phyloP scores from a whole-genome alignment of 2,888 invertebrate genomes.

The Anagyrus pseudococci region DNA sequence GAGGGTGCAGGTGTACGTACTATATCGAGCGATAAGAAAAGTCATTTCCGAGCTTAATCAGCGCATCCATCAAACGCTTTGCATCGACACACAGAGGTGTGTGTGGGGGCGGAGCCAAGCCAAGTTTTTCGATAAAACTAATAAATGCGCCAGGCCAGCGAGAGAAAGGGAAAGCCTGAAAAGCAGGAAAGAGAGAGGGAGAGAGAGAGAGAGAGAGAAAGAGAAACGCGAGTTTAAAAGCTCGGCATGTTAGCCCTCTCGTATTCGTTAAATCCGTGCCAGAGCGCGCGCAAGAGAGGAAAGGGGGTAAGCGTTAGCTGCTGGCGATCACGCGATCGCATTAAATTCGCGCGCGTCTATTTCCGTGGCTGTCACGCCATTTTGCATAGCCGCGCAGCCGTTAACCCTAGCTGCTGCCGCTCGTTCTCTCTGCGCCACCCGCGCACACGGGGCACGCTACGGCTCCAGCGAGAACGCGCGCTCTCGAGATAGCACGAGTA shows the following conservation, averaged over 20 bases:
- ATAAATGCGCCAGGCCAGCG: too few species aligned
- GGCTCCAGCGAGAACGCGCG: neutral
- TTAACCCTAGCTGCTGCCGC: slow-evolving; percentile 47
- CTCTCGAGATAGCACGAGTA: slow-evolving; percentile 23
- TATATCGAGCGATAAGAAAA: too few species aligned
- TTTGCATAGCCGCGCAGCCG: slow-evolving; percentile 55
- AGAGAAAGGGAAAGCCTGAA: too few species aligned
- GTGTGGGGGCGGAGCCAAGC: too few species aligned
- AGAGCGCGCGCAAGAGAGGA: slow-evolving; percentile 43
- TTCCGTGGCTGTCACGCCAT: slow-evolving; percentile 57
- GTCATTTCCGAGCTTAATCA: too few species aligned
- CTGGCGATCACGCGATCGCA: slow-evolving; percentile 56
- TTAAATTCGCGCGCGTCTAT: slow-evolving; percentile 56
- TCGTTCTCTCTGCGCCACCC: neutral
- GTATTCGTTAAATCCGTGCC: slow-evolving; percentile 50
- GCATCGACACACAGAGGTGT: too few species aligned
- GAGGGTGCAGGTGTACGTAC: too few species aligned
- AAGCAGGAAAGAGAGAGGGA: too few species aligned
- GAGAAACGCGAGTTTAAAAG: slow-evolving; percentile 8
- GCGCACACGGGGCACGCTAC: neutral
- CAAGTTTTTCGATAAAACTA: too few species aligned
- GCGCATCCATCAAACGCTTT: too few species aligned
- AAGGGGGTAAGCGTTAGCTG: slow-evolving; percentile 34
- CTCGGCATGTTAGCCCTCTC: too few species aligned
- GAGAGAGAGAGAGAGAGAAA: neutral